These are phyloP conservation scores for Drosophila borborema DNA, from an alignment of 2,888 invertebrate genomes.

Conservation along the genomic window DNA sequence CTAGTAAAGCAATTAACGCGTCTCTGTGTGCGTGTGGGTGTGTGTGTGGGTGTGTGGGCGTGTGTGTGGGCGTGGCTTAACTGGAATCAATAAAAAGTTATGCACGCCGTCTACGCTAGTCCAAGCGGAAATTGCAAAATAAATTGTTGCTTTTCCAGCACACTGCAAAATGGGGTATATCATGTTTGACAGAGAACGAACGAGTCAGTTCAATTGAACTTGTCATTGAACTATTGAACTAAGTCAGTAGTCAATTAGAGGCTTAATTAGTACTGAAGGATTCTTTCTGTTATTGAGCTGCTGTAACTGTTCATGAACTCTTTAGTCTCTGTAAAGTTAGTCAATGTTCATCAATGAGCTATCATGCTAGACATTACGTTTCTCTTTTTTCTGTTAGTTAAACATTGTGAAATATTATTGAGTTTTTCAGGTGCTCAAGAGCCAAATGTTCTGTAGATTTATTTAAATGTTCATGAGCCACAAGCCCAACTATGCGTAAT, in stretches of 20 bases:
- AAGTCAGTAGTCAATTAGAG: not conserved
- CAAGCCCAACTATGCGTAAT: too few species aligned
- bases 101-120: conserved; percentile 24
- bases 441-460: too few species aligned
- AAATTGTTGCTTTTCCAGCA: conserved; percentile 19
- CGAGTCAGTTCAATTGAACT: not conserved
- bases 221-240: not conserved
- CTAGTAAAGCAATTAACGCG: conserved; percentile 76
- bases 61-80: conserved; percentile 31
- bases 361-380: too few species aligned
- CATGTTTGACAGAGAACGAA: not conserved
- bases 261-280: not conserved
- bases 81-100: conserved; percentile 59
- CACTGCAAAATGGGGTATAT: not conserved
- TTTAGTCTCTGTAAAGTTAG: not conserved
- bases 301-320: too few species aligned
- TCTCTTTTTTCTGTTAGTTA: too few species aligned
- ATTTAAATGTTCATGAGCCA: too few species aligned
- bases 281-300: not conserved
- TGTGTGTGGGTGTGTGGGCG: conserved; percentile 4
- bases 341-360: not conserved
- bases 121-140: conserved; percentile 71
- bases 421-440: too few species aligned
- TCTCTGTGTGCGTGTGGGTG: conserved; percentile 15
- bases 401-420: too few species aligned